Base-by-base conservation (phyloP, 2,113 vertebrate genomes). In the Scophthalmus maximus region DNA sequence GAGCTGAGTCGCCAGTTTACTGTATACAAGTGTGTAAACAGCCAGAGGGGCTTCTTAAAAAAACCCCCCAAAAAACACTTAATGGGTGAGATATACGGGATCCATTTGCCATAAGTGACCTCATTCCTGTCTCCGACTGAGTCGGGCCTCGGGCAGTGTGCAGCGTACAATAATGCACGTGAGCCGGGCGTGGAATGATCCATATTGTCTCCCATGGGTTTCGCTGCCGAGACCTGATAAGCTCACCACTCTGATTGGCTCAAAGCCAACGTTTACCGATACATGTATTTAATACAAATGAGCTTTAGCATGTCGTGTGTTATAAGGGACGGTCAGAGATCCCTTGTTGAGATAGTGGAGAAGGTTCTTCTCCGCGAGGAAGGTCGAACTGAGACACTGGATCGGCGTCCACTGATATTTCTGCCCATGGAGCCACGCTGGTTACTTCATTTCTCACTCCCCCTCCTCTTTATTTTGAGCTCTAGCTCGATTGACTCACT, bases 61-160 rank as follows among this genome's bases (percentile, higher is more conserved):
- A 36, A 50, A 59, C n/a, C n/a, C n/a, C n/a, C n/a, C n/a, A 50
- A 29, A 73, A 76, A 79, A 67, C 73, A 78, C 42, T 68, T 59
- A 65, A 78, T 75, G 64, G 77, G 20, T 68, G 77, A 61, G 66
- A 81, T 87, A 85, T 88, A 84, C 84, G 79, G 56, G 79, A 72
- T 86, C 84, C 80, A 82, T 90, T 87, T 79, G 61, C 81, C 46
- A 63, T 84, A 83, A 87, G 78, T 87, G 87, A 89, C 82, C 81
- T 82, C 82, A 87, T 87, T 71, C 79, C 79, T 73, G 62, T 55
- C 25, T 79, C 72, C 73, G 84, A 70, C 71, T 79, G 88, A 91
- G 72, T 77, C 67, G n/a, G 55, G 73, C 83, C 77, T 57, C 8
- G 5, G 83, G 79, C 77, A 6, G 34, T n/a, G 29, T 7, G 3